A percentile compares a stretch with the other conserved stretches of the same genome.
Evolutionary conservation across 92 coral and sea anemone species (phyloP).

Genomic region (Paragorgia papillata): DNA sequence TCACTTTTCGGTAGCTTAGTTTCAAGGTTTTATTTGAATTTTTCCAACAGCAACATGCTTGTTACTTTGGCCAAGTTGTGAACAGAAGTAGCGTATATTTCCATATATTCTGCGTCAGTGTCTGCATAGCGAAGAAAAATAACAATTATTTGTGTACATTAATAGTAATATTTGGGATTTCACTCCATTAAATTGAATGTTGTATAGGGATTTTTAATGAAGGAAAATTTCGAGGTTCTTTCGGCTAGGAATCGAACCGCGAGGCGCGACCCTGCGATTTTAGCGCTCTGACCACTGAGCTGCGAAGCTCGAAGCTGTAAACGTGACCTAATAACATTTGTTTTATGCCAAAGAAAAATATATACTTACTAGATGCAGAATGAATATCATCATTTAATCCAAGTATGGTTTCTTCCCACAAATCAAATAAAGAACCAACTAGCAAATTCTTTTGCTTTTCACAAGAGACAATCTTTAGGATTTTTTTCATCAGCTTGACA

Average conservation of each 20-base stretch:
- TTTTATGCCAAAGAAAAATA: no score
- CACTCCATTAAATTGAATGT: no score
- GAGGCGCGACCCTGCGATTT: no score
- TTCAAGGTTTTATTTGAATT: neutral
- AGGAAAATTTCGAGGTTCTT: no score
- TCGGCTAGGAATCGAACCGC: no score
- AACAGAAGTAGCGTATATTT: slow-evolving; percentile 32
- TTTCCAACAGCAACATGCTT: slow-evolving; percentile 59
- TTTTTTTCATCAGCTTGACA: slow-evolving; percentile 64
- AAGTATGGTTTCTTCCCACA: slow-evolving; percentile 96
- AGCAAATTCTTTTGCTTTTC: slow-evolving; percentile 73
- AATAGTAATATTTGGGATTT: neutral
- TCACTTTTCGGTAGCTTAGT: no score
- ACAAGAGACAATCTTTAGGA: slow-evolving; percentile 74
- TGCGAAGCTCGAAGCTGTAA: no score
- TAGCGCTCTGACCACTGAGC: no score
- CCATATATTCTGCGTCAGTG: neutral
- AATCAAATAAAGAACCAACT: slow-evolving; percentile 78
- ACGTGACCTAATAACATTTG: no score
- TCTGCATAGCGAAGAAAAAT: neutral
- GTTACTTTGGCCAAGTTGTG: slow-evolving; percentile 78
- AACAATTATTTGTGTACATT: no score
- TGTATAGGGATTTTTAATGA: no score
- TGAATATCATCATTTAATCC: slow-evolving; percentile 83
- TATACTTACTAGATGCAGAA: slow-evolving; percentile 65